phyloP scores from a whole-genome alignment of 2,113 vertebrate genomes.

The Isurus oxyrinchus region DNA sequence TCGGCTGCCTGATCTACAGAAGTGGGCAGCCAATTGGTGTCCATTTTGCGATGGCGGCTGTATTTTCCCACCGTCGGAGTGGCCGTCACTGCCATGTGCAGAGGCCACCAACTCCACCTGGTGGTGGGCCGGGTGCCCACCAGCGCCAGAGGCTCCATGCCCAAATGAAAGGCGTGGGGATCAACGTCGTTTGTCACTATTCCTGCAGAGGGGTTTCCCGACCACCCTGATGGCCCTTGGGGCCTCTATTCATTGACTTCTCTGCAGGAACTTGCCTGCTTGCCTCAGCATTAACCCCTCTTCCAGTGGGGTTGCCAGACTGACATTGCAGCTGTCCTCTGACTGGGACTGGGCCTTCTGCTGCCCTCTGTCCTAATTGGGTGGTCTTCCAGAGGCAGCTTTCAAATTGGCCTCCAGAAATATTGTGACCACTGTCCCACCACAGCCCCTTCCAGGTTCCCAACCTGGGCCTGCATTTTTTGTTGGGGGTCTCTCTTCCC shows the following conservation, averaged over 20 bases:
- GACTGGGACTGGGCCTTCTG: neutral
- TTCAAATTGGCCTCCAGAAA: neutral
- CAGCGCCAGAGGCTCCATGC: too few relatives aligned
- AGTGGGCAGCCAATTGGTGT: neutral
- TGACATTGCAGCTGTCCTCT: too few relatives aligned
- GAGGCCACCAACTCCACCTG: neutral
- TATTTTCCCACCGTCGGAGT: neutral
- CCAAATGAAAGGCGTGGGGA: neutral
- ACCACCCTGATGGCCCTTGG: too few relatives aligned
- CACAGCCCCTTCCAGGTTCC: neutral
- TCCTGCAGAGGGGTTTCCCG: neutral
- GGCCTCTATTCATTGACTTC: neutral
- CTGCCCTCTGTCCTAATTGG: neutral
- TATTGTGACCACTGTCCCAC: neutral
- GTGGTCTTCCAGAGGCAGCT: neutral
- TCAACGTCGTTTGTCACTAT: too few relatives aligned
- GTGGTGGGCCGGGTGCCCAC: too few relatives aligned
- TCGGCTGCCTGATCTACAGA: neutral
- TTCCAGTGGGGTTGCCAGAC: too few relatives aligned
- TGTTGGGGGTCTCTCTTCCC: too few relatives aligned
- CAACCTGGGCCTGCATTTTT: too few relatives aligned
- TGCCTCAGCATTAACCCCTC: neutral
- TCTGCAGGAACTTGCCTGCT: neutral
- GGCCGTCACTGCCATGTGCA: neutral
- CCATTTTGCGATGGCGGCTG: neutral